Evolutionary conservation across 2,797 vertebrate species (phyloP), one percentile per base, ranked within the genome.

Genomic region (Telmatherina bonti): DNA sequence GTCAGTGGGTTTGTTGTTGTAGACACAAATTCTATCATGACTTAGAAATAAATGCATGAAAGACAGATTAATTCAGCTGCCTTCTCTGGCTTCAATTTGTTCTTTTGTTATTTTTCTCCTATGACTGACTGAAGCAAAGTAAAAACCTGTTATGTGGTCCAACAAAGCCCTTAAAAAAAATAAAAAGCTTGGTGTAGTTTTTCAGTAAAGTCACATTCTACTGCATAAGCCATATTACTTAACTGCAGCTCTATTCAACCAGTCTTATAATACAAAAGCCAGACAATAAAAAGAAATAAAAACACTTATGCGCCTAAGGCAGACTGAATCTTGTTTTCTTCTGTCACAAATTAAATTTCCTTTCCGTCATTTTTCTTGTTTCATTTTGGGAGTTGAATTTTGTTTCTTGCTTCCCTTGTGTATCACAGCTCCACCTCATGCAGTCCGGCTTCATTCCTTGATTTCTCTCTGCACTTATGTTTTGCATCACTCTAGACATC

Each of bases 401-500:
- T 58, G 24, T 16, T 30, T 31, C 59, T 24, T 5, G 18, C 11
- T 27, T 60, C 16, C 64, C 72, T 5, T 22, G 20, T 51, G 35
- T 66, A 72, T 71, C 77, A 16, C 12, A 24, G 11, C 9, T 81
- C 45, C 43, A 62, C 26, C 20, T 45, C 4, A 64, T 74, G 51
- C 26, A 64, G 65, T 84, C 76, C 55, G 36, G 49, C 55, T 18
- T 35, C 13, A 52, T 84, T 76, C 63, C 59, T 81, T 11, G 0
- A 27, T 85, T 82, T 83, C 86, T 76, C 63, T 59, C 29, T 62
- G 57, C 63, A 75, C 38, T 62, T 78, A 76, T 77, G 59, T 65
- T 29, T 86, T 88, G 77, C 86, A 83, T 90, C 86, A 86, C 54
- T 79, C 71, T 6, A 5, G 58, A 70, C 62, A 73, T 84, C 85